Conservation (phyloP, 2,113 vertebrate species). For the Heloderma charlesbogerti region DNA sequence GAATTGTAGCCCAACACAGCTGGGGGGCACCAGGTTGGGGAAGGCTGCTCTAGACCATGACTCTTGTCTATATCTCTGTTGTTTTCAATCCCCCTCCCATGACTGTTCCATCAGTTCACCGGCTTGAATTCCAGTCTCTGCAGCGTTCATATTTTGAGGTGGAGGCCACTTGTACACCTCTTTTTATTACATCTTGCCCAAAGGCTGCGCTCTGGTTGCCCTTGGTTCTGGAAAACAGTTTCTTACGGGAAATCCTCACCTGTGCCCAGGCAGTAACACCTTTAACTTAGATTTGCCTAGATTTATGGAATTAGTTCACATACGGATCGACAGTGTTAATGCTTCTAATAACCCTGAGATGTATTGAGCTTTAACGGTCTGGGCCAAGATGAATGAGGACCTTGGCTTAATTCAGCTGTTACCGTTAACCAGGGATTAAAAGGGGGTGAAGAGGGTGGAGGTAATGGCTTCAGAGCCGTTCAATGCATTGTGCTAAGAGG, state of each 20-base stretch:
- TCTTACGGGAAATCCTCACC: background rate
- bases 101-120: background rate
- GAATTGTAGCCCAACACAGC: background rate
- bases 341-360: background rate
- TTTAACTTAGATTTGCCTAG: background rate
- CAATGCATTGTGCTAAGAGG: constrained; percentile 12
- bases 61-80: background rate
- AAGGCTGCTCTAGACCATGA: background rate
- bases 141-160: background rate
- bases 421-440: constrained; percentile 4
- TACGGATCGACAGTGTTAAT: background rate
- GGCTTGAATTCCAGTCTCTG: background rate
- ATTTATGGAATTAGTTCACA: background rate
- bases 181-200: background rate
- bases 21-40: background rate
- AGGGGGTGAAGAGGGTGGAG: constrained; percentile 1
- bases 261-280: background rate
- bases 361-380: background rate
- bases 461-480: background rate
- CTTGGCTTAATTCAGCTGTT: constrained; percentile 1
- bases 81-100: background rate
- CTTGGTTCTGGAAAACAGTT: background rate
- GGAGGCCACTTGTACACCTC: background rate
- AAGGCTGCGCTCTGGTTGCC: background rate
- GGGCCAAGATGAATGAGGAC: background rate